Evolutionary conservation across 2,113 vertebrate genomes (phyloP).

Genomic region (Oryzias celebensis): DNA sequence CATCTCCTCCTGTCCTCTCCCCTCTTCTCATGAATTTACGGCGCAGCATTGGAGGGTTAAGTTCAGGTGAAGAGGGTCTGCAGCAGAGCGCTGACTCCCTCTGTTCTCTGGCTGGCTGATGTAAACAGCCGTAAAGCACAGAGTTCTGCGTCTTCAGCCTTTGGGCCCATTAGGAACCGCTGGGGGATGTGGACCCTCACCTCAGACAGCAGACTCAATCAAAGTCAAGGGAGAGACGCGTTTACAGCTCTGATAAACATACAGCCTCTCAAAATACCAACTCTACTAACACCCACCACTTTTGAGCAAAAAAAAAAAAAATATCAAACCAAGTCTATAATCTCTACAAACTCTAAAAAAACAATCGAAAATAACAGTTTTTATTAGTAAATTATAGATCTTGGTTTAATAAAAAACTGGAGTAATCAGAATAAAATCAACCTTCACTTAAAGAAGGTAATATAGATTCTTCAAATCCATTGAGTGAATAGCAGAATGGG

Average conservation of each 20-base stretch:
- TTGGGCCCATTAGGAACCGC: constrained; percentile 57
- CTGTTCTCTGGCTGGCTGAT: constrained; percentile 50
- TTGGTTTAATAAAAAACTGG: too few species aligned
- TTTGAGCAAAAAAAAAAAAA: too few species aligned
- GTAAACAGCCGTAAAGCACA: constrained; percentile 75
- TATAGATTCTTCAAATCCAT: too few species aligned
- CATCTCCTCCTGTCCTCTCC: constrained; percentile 56
- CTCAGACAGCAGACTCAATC: constrained; percentile 61
- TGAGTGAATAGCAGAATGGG: too few species aligned
- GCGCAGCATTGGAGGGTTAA: constrained; percentile 61
- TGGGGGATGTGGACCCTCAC: constrained; percentile 32
- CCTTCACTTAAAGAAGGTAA: too few species aligned
- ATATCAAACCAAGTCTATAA: too few species aligned
- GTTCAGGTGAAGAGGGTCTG: constrained; percentile 66
- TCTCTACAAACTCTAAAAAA: too few species aligned
- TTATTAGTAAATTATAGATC: too few species aligned
- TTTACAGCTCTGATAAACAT: constrained; percentile 71
- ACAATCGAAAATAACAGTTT: too few species aligned
- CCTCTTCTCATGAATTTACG: constrained; percentile 53
- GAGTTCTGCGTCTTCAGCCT: constrained; percentile 44
- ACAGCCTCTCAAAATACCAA: constrained; percentile 36
- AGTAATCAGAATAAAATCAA: too few species aligned
- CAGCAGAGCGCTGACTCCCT: constrained; percentile 26
- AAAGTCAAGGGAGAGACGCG: constrained; percentile 57
- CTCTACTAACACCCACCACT: constrained; percentile 45